Base-by-base conservation (phyloP, 2,113 vertebrate genomes). In the Glaucidium brasilianum region DNA sequence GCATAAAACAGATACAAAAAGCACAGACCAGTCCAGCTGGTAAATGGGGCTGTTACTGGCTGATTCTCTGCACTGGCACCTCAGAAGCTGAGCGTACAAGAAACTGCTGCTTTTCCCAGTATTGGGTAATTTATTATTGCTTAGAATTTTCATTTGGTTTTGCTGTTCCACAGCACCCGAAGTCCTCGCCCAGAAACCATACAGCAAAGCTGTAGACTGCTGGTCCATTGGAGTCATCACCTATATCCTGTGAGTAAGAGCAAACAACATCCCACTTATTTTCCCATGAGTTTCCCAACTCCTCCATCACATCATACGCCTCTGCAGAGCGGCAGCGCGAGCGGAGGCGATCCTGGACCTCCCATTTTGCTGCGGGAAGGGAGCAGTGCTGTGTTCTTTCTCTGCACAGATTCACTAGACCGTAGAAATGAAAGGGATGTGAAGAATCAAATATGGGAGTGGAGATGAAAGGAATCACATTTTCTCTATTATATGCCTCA, bases 171-270 rank as follows among this genome's bases (percentile, higher is more conserved):
- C 96, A 99, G 99, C 99, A 79, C 99, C 99, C 0, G 99, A 99
- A 64, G 99, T 99, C 84, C 96, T 99, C 55, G 98, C 99, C 21
- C 99, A 99, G 98, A 99, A 99, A 77, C 99, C 99, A 4, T 99
- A 99, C 97, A 99, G 98, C 97, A 99, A 99, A 97, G 98, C 99
- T 4, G 99, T 99, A 80, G 99, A 99, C 92, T 99, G 99, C 98
- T 99, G 99, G 99, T 99, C 99, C 62, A 99, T 99, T 23, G 99
- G 99, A 49, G 99, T 99, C 85, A 99, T 99, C 96, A 99, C 99
- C 15, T 99, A 99, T 76, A 99, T 99, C 95, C 91, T 99, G 99
- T 99, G 97, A 99, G 99, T 98, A 94, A 6, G 17, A 32, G 63
- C 72, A 62, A 49, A 34, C 74, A 37, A 41, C 90, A 35, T 13